Base-by-base conservation (phyloP, 2,797 vertebrate species). In the Anolis apletophallus region DNA sequence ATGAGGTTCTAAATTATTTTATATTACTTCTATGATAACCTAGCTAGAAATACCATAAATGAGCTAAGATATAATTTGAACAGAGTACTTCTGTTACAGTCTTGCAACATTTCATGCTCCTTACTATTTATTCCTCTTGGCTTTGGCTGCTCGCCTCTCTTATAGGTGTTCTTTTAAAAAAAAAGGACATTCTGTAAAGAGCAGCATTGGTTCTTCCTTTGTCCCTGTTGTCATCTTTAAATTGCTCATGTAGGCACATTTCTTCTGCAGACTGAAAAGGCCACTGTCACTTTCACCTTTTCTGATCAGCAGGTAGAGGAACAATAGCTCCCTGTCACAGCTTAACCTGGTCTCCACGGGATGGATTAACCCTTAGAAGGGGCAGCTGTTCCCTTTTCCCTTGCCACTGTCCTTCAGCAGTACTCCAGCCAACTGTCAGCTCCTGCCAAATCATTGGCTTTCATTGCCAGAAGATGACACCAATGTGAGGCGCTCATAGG, bases 161-260 rank as follows among this genome's bases (percentile, higher is more conserved):
- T 73, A 11, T 29, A 54, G 16, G 3, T 77, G 16, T 32, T 78
- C 57, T 36, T 59, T 59, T 34, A 5, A 11, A 23, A 85, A 5
- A 12, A 23, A 85, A 85, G 80, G 6, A 80, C 82, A 84, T 85
- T 72, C 29, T 80, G 52, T 91, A 74, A 88, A 83, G 3, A 81
- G 21, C 71, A 90, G 14, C 10, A 64, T 82, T 85, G 32, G 8
- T 26, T 82, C 81, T 12, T 36, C 81, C 40, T 82, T 46, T 55
- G 69, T 14, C 34, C 67, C 52, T n/a, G 36, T n/a, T 67, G 69
- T 88, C 40, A 67, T 40, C 80, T 85, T 57, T 40, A 69, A 87
- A 50, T n/a, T n/a, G 14, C 21, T 17, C 14, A 14, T 84, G 74
- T 26, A 68, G 17, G 29, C 69, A 91, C 86, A 50, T 34, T 80